These are phyloP conservation scores for Melangyna quadrimaculata DNA, from an alignment of 2,888 invertebrate genomes.

Conservation along the genomic window DNA sequence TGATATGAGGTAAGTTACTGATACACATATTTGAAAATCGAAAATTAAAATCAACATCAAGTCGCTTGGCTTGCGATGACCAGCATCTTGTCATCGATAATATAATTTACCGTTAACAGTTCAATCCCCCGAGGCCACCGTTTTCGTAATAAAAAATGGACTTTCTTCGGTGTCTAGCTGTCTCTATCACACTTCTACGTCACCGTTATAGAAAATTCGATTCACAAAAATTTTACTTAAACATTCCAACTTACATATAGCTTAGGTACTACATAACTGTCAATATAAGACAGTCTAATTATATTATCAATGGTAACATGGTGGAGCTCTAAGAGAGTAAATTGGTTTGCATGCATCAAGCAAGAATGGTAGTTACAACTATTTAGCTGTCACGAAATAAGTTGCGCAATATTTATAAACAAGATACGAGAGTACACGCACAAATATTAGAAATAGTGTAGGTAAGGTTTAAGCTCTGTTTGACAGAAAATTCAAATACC, in stretches of 20 bases:
- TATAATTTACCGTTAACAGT: slow-evolving; percentile 21
- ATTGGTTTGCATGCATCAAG: slow-evolving; percentile 39
- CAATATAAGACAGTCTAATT: slow-evolving; percentile 32
- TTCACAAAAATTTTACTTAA: slow-evolving; percentile 29
- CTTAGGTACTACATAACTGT: slow-evolving; percentile 13
- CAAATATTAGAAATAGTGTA: neutral
- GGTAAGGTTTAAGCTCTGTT: neutral
- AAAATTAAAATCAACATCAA: slow-evolving; percentile 27
- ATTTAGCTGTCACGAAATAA: slow-evolving; percentile 28
- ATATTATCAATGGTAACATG: slow-evolving; percentile 49
- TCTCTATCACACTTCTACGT: neutral
- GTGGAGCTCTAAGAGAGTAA: slow-evolving; percentile 22
- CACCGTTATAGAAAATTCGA: neutral
- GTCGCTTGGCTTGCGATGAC: slow-evolving; percentile 17
- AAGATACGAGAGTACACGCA: neutral
- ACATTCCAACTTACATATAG: slow-evolving; percentile 14
- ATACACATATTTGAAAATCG: neutral
- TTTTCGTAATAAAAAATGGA: neutral
- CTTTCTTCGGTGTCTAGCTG: slow-evolving; percentile 36
- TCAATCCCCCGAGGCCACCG: neutral
- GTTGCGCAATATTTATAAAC: slow-evolving; percentile 38
- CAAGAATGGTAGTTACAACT: slow-evolving; percentile 52
- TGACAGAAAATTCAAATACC: slow-evolving; percentile 18
- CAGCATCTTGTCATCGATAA: slow-evolving; percentile 22
- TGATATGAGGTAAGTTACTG: neutral